A percentile compares a stretch with the other conserved stretches of the same genome.
Evolutionary conservation across 2,888 invertebrate species (phyloP).

Genomic region (Melanotus villosus): DNA sequence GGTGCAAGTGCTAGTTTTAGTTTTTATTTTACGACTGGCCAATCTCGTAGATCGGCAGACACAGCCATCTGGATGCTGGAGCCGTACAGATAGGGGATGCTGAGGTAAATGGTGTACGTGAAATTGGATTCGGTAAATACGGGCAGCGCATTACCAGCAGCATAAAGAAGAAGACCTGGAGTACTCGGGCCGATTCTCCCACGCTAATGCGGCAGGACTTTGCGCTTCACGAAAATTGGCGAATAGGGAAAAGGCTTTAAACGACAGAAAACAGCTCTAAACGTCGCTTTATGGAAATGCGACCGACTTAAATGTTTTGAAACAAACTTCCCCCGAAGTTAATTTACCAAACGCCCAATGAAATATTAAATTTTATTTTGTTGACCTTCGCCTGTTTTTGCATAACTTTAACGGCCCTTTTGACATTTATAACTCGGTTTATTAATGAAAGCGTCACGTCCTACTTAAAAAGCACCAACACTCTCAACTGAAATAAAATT

Average conservation of each 20-base stretch:
- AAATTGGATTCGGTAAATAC: conserved; percentile 52
- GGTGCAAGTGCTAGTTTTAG: conserved; percentile 42
- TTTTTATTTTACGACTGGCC: conserved; percentile 49
- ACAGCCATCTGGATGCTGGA: conserved; percentile 49
- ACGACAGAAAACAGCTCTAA: conserved; percentile 16
- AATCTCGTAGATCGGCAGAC: conserved; percentile 50
- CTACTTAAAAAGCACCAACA: too few species aligned
- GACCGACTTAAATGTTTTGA: background rate
- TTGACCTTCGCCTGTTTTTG: too few species aligned
- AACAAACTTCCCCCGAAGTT: background rate
- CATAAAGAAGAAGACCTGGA: conserved; percentile 48
- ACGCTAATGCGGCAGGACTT: conserved; percentile 42
- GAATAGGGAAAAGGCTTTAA: conserved; percentile 10
- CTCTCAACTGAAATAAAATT: too few species aligned
- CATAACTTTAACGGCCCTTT: too few species aligned
- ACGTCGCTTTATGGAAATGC: conserved; percentile 9
- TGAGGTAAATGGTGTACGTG: conserved; percentile 50
- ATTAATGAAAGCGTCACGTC: too few species aligned
- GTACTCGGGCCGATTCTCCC: conserved; percentile 37
- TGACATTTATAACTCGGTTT: too few species aligned
- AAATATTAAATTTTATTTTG: too few species aligned
- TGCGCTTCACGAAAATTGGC: conserved; percentile 34
- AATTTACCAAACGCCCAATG: background rate
- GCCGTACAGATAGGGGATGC: conserved; percentile 48
- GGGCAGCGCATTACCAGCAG: conserved; percentile 46